Evolutionary conservation across 2,888 invertebrate genomes (phyloP).

Genomic region (Nephrotoma flavescens): DNA sequence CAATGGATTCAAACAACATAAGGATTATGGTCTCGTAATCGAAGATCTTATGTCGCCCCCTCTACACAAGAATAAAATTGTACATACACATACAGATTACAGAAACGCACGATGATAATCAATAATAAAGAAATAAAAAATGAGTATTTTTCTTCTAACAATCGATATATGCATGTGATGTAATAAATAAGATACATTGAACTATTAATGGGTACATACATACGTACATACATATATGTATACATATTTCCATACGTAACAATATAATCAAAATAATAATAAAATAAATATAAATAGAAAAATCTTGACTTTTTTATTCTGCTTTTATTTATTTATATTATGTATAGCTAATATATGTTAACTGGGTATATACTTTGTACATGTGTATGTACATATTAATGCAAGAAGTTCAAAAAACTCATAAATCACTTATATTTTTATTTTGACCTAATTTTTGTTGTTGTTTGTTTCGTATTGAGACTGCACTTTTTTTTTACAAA

Average conservation of each 20-base stretch:
- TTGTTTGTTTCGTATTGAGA: neutral
- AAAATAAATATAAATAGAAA: neutral
- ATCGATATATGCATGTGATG: neutral
- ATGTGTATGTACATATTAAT: neutral
- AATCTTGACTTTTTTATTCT: neutral
- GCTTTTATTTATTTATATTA: neutral
- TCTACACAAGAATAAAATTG: too few species aligned
- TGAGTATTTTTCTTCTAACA: neutral
- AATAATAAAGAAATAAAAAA: neutral
- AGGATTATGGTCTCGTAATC: too few species aligned
- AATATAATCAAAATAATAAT: neutral
- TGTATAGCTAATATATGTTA: neutral
- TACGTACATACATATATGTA: neutral
- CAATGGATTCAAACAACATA: too few species aligned
- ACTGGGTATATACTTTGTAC: neutral
- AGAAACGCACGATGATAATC: neutral
- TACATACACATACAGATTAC: neutral
- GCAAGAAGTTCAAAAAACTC: neutral
- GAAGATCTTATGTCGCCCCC: too few species aligned
- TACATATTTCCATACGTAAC: neutral
- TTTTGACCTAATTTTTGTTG: neutral
- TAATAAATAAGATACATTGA: neutral
- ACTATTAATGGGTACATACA: neutral
- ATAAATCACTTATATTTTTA: neutral
- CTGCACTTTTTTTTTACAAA: neutral